Evolutionary conservation across 2,797 vertebrate species (phyloP).

Genomic region (Zenarchopterus dispar): DNA sequence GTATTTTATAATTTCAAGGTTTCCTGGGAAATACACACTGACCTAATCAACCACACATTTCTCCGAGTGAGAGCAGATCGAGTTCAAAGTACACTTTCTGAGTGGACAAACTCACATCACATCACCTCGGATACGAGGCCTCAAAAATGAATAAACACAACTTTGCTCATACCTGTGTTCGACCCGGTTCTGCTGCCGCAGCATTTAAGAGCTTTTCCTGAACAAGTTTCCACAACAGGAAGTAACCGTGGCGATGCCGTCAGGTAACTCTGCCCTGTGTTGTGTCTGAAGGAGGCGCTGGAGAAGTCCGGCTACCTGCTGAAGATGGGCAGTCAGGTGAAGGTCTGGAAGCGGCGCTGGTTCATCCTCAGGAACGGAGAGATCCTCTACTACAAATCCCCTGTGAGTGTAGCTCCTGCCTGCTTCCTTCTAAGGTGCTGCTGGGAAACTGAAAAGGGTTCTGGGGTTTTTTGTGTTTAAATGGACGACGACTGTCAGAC

Average conservation of each 20-base stretch:
- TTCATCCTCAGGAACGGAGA: slow-evolving; percentile 94
- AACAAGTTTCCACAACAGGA: too few relatives aligned
- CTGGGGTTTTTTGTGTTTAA: slow-evolving; percentile 34
- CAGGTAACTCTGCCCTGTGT: background rate
- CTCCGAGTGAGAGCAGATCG: too few relatives aligned
- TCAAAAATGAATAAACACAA: too few relatives aligned
- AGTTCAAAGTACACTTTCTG: too few relatives aligned
- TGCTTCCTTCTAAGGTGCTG: slow-evolving; percentile 48
- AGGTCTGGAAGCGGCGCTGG: slow-evolving; percentile 96
- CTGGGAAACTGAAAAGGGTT: slow-evolving; percentile 31
- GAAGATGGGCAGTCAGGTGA: slow-evolving; percentile 94
- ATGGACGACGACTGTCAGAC: background rate
- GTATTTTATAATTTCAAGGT: too few relatives aligned
- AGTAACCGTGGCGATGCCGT: background rate
- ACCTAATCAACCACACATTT: too few relatives aligned
- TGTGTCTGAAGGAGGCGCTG: slow-evolving; percentile 84
- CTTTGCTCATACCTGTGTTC: too few relatives aligned
- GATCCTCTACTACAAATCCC: slow-evolving; percentile 95
- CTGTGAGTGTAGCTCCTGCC: slow-evolving; percentile 83
- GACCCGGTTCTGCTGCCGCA: background rate
- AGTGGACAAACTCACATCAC: too few relatives aligned
- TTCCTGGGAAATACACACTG: too few relatives aligned
- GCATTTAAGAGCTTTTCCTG: background rate
- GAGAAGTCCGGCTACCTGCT: slow-evolving; percentile 96
- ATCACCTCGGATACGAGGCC: too few relatives aligned